Evolutionary conservation across 2,113 vertebrate species (phyloP).

Genomic region (Amphiprion percula): DNA sequence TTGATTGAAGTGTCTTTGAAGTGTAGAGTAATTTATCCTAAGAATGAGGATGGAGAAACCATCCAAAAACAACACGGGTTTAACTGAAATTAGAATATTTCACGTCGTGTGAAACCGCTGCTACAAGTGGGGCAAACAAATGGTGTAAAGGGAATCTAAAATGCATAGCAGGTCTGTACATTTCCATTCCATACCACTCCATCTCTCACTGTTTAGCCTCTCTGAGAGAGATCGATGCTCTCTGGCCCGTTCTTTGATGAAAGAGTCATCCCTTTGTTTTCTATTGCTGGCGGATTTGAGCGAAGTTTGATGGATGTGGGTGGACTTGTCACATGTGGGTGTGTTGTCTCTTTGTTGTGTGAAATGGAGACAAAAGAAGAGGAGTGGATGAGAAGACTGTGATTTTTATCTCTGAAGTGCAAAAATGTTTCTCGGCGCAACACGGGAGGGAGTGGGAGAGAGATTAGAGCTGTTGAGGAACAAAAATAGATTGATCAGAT

Average conservation of each 20-base stretch:
- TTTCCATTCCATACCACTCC: constrained; percentile 33
- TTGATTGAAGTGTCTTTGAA: constrained; percentile 41
- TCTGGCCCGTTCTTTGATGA: constrained; percentile 69
- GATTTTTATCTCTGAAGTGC: constrained; percentile 84
- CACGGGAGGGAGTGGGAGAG: constrained; percentile 79
- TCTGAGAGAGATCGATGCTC: constrained; percentile 66
- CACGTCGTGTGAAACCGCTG: constrained; percentile 39
- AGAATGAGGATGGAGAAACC: constrained; percentile 37
- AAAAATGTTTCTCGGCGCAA: constrained; percentile 79
- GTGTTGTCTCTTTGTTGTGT: constrained; percentile 85
- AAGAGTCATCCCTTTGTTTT: constrained; percentile 76
- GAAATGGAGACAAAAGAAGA: constrained; percentile 83
- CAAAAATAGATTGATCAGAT: constrained; percentile 85
- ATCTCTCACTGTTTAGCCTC: constrained; percentile 53
- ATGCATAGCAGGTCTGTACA: constrained; percentile 38
- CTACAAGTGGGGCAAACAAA: constrained; percentile 35
- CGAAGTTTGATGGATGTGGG: constrained; percentile 84
- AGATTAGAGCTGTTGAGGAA: constrained; percentile 81
- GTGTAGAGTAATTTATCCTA: constrained; percentile 16
- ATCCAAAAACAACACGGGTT: constrained; percentile 18
- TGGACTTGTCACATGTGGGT: constrained; percentile 83
- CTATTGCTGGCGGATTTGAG: constrained; percentile 71
- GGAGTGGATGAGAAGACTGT: constrained; percentile 81
- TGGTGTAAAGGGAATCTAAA: constrained; percentile 39
- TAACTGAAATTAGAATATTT: constrained; percentile 1